Evolutionary conservation across 2,888 invertebrate genomes (phyloP).

Genomic region (Psococerastis gibbosa): DNA sequence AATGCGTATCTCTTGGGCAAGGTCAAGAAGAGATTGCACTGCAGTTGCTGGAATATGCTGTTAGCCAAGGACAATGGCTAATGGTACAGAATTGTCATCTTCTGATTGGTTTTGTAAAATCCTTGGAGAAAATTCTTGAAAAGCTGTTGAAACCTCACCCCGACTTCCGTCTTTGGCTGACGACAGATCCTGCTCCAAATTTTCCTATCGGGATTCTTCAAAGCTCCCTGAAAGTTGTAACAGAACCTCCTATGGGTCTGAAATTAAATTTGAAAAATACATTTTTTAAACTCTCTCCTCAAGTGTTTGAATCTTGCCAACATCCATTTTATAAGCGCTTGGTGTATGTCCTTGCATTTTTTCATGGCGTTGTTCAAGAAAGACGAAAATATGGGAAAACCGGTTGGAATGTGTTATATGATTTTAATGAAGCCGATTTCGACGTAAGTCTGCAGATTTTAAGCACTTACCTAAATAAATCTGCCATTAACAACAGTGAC

Average conservation of each 20-base stretch:
- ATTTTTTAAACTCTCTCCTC: slow-evolving; percentile 65
- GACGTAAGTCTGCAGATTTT: slow-evolving; percentile 72
- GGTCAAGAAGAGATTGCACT: slow-evolving; percentile 79
- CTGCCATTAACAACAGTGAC: slow-evolving; percentile 31
- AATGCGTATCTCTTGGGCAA: slow-evolving; percentile 79
- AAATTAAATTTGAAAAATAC: slow-evolving; percentile 77
- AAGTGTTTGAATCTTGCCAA: slow-evolving; percentile 48
- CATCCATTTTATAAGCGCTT: slow-evolving; percentile 64
- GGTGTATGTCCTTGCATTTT: slow-evolving; percentile 76
- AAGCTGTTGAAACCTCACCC: slow-evolving; percentile 64
- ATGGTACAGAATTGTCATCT: slow-evolving; percentile 88
- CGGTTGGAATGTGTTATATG: slow-evolving; percentile 87
- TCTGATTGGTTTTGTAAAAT: slow-evolving; percentile 54
- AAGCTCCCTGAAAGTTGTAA: slow-evolving; percentile 76
- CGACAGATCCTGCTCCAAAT: slow-evolving; percentile 68
- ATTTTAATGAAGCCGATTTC: slow-evolving; percentile 87
- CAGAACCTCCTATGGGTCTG: slow-evolving; percentile 79
- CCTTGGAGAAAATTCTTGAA: slow-evolving; percentile 68
- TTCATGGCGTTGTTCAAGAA: slow-evolving; percentile 87
- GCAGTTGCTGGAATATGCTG: slow-evolving; percentile 43
- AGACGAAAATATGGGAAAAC: slow-evolving; percentile 84
- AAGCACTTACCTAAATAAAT: slow-evolving; percentile 62
- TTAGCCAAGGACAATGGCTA: slow-evolving; percentile 69
- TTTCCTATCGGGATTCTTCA: slow-evolving; percentile 85
- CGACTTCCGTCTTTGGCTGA: slow-evolving; percentile 82